Base-by-base conservation (phyloP, 2,113 vertebrate species). In the Ophthalmolycus amberensis region DNA sequence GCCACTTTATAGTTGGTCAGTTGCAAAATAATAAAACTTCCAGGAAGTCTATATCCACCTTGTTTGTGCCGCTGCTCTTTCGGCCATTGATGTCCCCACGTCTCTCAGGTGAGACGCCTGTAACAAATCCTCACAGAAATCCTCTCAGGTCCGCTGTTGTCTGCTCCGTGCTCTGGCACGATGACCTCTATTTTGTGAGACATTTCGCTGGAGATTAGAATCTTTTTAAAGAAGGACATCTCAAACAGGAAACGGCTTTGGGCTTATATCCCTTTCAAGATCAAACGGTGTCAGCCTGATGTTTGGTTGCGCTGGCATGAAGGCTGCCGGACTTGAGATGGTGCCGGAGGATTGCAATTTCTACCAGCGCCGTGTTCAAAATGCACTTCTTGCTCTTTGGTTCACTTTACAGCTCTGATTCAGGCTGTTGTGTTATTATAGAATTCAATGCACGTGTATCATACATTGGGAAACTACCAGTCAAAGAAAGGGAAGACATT, bases 121-220 rank as follows among this genome's bases (percentile, higher is more conserved):
- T 52, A 83, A 71, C 59, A 42, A 80, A 92, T 86, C 88, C 88
- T 89, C 77, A 74, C 58, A 84, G 85, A 85, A 91, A 91, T 89
- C 88, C 86, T 87, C 82, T 87, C 90, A 86, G 92, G 83, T 94
- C 82, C 77, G 68, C 85, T 80, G 79, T 90, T 92, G 89, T 90
- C 89, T 90, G 86, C 80, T 63, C n/a, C 60, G 38, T 82, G 80
- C 91, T 89, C 85, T 75, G 65, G 82, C 85, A 71, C 80, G 29
- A 81, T 90, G 90, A 94, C 94, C 94, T 94, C 91, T 94, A 93
- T 93, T 93, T 89, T 92, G 82, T 85, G 65, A 89, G 93, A 90
- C 89, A 90, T 92, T 94, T 92, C 80, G 83, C 80, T 79, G 76
- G 80, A 95, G 94, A 95, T 94, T 88, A 90, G 74, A 93, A 93